Conservation (phyloP, 2,113 vertebrate genomes). For the Probosciger aterrimus region DNA sequence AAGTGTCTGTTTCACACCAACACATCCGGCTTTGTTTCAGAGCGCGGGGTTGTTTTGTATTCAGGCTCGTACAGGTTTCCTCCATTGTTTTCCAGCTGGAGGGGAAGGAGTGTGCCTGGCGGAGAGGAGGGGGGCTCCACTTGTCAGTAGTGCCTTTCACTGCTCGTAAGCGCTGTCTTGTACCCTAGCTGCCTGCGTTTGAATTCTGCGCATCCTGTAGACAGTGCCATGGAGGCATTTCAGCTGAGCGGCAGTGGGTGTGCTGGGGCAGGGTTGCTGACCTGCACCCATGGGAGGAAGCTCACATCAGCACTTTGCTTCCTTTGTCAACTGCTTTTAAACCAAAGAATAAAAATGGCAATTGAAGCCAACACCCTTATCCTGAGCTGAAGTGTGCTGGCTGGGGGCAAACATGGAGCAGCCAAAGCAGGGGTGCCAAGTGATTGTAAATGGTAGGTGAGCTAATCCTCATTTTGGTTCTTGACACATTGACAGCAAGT, state of each 20-base stretch:
- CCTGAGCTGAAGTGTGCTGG: background rate
- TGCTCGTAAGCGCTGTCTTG: fast-evolving
- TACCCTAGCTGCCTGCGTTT: fast-evolving
- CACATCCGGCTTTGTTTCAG: background rate
- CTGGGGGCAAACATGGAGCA: background rate
- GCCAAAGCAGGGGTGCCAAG: background rate
- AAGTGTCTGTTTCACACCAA: background rate
- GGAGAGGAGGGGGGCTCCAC: fast-evolving
- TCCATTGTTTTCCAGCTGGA: background rate
- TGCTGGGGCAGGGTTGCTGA: background rate
- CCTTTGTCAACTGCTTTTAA: background rate
- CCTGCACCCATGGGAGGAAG: fast-evolving
- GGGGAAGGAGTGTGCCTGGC: fast-evolving
- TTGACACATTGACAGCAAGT: background rate
- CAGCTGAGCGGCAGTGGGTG: fast-evolving
- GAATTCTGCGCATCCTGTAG: fast-evolving
- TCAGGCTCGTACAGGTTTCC: background rate
- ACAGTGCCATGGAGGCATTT: fast-evolving
- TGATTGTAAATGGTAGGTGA: background rate
- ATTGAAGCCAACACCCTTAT: background rate
- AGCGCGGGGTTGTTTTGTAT: fast-evolving
- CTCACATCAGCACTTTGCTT: background rate
- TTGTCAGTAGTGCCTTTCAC: background rate
- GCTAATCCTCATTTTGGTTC: background rate
- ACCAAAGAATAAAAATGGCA: background rate